These are phyloP conservation scores for Hemicrepidius hirtus DNA, from an alignment of 2,888 invertebrate species.

Conservation along the genomic window DNA sequence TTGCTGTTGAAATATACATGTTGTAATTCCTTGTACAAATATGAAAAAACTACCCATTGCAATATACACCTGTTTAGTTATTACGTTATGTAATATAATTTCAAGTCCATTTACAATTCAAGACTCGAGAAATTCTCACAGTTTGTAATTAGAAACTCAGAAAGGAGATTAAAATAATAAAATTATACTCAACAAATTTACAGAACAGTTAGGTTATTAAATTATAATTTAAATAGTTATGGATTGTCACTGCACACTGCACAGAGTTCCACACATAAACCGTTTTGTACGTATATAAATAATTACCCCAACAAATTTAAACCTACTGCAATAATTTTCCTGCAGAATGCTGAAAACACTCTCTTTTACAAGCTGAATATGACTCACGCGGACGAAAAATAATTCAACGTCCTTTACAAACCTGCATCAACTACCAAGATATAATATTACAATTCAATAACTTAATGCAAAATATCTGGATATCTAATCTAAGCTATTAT, in stretches of 20 bases:
- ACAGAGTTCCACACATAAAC: neutral
- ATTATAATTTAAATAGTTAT: slow-evolving; percentile 10
- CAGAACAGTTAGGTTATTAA: slow-evolving; percentile 31
- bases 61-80: neutral
- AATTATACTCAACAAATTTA: slow-evolving; percentile 5
- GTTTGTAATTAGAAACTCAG: slow-evolving; percentile 19
- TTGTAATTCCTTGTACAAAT: no score
- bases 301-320: slow-evolving; percentile 22
- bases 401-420: neutral
- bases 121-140: slow-evolving; percentile 17
- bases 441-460: neutral
- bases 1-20: no score
- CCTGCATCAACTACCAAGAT: neutral
- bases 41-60: neutral
- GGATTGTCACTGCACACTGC: slow-evolving; percentile 2
- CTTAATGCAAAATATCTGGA: neutral
- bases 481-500: neutral
- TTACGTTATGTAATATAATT: slow-evolving; percentile 5
- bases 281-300: slow-evolving; percentile 15
- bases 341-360: neutral
- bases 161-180: slow-evolving; percentile 10
- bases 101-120: neutral
- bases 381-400: slow-evolving; percentile 5
- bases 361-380: neutral
- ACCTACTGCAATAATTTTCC: slow-evolving; percentile 3